phyloP scores from a whole-genome alignment of 2,888 invertebrate genomes.

The Acrobasis repandana region DNA sequence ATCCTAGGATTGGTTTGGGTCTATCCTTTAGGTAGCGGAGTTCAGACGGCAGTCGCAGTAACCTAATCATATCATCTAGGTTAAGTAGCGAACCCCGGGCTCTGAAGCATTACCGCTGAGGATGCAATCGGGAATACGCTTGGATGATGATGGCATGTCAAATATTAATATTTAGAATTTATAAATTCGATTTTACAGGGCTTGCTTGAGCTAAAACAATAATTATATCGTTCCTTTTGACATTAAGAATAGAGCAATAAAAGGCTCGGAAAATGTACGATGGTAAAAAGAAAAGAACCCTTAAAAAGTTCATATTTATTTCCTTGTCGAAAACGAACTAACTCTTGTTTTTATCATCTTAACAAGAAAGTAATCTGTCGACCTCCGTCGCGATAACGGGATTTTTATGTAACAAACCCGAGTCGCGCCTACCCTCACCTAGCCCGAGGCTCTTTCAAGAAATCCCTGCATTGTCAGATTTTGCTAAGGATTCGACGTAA shows the following conservation, averaged over 20 bases:
- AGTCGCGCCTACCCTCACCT: slow-evolving; percentile 80
- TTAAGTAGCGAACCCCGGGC: too few relatives aligned
- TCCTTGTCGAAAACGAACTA: slow-evolving; percentile 72
- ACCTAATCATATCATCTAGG: too few relatives aligned
- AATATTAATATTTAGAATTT: too few relatives aligned
- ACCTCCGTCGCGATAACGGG: slow-evolving; percentile 78
- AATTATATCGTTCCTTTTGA: slow-evolving; percentile 5
- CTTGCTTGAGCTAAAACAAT: neutral
- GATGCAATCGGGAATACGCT: too few relatives aligned
- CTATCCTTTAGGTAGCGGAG: too few relatives aligned
- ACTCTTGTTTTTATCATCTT: slow-evolving; percentile 80
- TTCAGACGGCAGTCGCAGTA: too few relatives aligned
- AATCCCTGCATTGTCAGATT: slow-evolving; percentile 77
- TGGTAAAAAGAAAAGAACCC: slow-evolving; percentile 43
- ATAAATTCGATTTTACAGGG: too few relatives aligned
- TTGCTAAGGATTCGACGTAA: slow-evolving; percentile 75
- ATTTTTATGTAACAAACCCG: slow-evolving; percentile 81
- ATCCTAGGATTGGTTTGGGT: too few relatives aligned
- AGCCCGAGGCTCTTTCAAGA: slow-evolving; percentile 74
- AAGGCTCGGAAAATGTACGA: slow-evolving; percentile 14
- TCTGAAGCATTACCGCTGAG: too few relatives aligned
- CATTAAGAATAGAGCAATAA: slow-evolving; percentile 13
- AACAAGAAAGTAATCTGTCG: slow-evolving; percentile 83
- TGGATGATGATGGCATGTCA: too few relatives aligned
- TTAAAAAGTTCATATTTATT: slow-evolving; percentile 71